Evolutionary conservation across 2,888 invertebrate species (phyloP).

Genomic region (Drosophila macrothrix): DNA sequence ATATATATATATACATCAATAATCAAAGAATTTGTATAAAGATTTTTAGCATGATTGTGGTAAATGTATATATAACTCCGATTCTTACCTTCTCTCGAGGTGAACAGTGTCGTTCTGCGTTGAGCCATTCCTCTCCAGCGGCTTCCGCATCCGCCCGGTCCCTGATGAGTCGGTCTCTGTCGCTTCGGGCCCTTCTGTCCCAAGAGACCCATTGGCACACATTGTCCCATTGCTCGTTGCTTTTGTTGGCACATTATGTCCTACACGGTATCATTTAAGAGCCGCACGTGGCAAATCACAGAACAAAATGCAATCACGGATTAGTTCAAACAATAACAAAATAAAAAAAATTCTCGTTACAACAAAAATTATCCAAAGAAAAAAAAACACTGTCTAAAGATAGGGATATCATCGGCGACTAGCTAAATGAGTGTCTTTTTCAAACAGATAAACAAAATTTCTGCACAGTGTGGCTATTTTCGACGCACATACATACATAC

Average conservation of each 20-base stretch:
- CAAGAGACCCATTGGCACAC: slow-evolving; percentile 85
- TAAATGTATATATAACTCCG: background rate
- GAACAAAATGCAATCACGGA: slow-evolving; percentile 24
- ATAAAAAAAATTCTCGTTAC: background rate
- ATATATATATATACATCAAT: too few relatives aligned
- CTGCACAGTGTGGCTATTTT: slow-evolving; percentile 21
- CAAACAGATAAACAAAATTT: slow-evolving; percentile 27
- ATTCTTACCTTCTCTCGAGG: slow-evolving; percentile 94
- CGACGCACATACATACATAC: slow-evolving; percentile 14
- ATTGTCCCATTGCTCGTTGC: slow-evolving; percentile 85
- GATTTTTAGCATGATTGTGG: background rate
- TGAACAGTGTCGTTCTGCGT: slow-evolving; percentile 98
- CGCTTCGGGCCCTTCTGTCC: slow-evolving; percentile 86
- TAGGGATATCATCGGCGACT: slow-evolving; percentile 15
- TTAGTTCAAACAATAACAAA: slow-evolving; percentile 11
- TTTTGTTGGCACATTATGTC: slow-evolving; percentile 86
- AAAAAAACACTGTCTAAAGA: slow-evolving; percentile 3
- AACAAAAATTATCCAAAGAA: background rate
- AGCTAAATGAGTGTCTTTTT: slow-evolving; percentile 5
- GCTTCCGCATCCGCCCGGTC: slow-evolving; percentile 86
- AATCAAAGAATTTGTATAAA: background rate
- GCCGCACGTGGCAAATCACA: slow-evolving; percentile 18
- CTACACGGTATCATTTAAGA: slow-evolving; percentile 54
- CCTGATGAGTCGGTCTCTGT: slow-evolving; percentile 86
- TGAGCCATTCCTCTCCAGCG: slow-evolving; percentile 96